A percentile compares a stretch with the other conserved stretches of the same genome.
phyloP scores from a whole-genome alignment of 2,888 invertebrate genomes.

The Pantelozetes paolii region DNA sequence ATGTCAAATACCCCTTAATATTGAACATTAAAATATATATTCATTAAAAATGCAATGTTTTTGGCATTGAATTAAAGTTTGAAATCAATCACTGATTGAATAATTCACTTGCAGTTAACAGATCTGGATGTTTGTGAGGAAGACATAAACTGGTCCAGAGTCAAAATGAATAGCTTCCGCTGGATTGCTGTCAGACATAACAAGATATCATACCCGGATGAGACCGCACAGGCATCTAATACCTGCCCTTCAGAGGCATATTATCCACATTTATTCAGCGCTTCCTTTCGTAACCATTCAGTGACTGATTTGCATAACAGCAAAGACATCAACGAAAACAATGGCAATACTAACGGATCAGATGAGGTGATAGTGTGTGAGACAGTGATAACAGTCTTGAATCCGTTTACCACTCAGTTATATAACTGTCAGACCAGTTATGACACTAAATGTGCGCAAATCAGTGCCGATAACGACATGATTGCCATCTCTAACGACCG shows the following conservation, averaged over 20 bases:
- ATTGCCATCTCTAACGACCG: conserved; percentile 40
- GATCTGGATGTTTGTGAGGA: conserved; percentile 6
- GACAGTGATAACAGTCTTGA: conserved; percentile 27
- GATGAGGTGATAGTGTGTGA: neutral
- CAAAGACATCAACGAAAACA: neutral
- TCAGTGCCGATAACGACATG: conserved; percentile 25
- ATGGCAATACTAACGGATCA: neutral
- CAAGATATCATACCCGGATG: neutral
- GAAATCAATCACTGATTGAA: too few relatives aligned
- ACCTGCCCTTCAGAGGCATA: neutral
- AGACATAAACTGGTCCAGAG: conserved; percentile 34
- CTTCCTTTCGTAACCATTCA: neutral
- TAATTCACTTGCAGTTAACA: conserved; percentile 28
- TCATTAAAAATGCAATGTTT: too few relatives aligned
- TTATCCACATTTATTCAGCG: conserved; percentile 23
- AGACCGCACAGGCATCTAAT: too few relatives aligned
- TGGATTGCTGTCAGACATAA: conserved; percentile 35
- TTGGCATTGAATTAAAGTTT: too few relatives aligned
- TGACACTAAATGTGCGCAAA: conserved; percentile 39
- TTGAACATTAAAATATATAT: too few relatives aligned
- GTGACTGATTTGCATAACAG: neutral
- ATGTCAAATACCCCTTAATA: too few relatives aligned
- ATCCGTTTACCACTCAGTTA: conserved; percentile 21
- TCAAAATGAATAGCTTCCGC: conserved; percentile 37
- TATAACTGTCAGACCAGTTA: conserved; percentile 35